Evolutionary conservation across 2,113 vertebrate genomes (phyloP), one percentile per base, ranked within the genome.

Genomic region (Antennarius striatus): DNA sequence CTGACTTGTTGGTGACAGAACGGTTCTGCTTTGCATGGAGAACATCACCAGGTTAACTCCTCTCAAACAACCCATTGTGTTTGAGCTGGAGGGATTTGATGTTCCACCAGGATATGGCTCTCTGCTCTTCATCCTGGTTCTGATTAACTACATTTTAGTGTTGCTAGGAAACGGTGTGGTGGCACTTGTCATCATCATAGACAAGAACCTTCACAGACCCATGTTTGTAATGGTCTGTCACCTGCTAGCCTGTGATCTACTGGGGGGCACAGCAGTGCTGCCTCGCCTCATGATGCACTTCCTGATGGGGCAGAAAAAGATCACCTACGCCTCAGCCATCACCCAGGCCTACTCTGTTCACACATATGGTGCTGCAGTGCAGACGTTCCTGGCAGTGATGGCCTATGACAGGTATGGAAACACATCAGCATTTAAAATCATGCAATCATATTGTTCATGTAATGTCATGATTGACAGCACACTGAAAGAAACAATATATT

Each of bases 401-500:
- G 85, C 86, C 3, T 88, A 86, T 3, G 88, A 91, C 78, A 90
- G 89, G 86, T 91, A 68, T 29, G 39, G 10, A 40, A 40, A 22
- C 22, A 22, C 22, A 10, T 40, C 39, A 40, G 39, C 5, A 10
- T 2, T 7, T 10, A 6, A 2, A 40, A 40, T 6, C 5, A 6
- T 40, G 6, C 39, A 10, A 40, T 10, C 39, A 40, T 7, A 40
- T 10, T 7, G 5, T 10, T 40, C 39, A 7, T 40, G 5, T 40
- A 3, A 6, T 40, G 39, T 2, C 22, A 22, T 22, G 22, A 22
- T 22, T 22, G 22, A 22, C 22, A 22, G 22, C 22, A 22, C 22
- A 22, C 22, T 22, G 22, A 22, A 22, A 22, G 22, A 22, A 22
- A 2, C 1, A 22, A 22, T 22, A 22, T 22, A 22, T 22, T 22